Percentiles rank a stretch among this genome's conserved stretches.
phyloP scores from a whole-genome alignment of 2,113 vertebrate genomes.

The Aldabrachelys gigantea region DNA sequence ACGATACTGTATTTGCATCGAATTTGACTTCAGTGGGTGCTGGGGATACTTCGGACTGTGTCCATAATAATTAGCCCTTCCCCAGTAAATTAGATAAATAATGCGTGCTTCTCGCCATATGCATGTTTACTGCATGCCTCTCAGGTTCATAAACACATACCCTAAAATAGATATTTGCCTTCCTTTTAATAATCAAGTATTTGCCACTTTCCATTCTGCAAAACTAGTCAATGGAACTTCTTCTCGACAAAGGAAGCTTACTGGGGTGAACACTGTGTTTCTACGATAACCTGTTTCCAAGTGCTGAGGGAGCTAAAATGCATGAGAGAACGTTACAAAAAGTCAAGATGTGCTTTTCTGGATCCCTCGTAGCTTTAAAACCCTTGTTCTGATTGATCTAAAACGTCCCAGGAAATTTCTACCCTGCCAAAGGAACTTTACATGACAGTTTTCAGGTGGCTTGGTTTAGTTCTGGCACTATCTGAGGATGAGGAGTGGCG shows the following conservation, averaged over 20 bases:
- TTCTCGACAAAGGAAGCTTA: not conserved
- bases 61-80: not conserved
- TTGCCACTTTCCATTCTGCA: not conserved
- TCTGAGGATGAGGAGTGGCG: not conserved
- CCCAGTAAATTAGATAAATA: not conserved
- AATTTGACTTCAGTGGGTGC: not conserved
- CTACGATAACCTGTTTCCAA: not conserved
- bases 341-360: not conserved
- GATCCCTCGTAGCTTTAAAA: not conserved
- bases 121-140: accelerated
- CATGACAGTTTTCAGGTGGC: not conserved
- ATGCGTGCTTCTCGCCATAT: not conserved
- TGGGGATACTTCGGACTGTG: not conserved
- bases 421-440: not conserved
- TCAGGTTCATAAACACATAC: not conserved
- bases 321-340: not conserved
- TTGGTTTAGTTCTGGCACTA: not conserved
- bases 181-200: not conserved
- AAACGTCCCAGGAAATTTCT: not conserved
- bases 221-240: not conserved
- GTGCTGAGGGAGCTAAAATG: not conserved
- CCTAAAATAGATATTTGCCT: accelerated
- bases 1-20: not conserved
- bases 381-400: not conserved
- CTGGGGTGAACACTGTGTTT: not conserved